Conservation (phyloP, 37 sponge, comb jelly and placozoan genomes). For the Dysidea cf. avara region DNA sequence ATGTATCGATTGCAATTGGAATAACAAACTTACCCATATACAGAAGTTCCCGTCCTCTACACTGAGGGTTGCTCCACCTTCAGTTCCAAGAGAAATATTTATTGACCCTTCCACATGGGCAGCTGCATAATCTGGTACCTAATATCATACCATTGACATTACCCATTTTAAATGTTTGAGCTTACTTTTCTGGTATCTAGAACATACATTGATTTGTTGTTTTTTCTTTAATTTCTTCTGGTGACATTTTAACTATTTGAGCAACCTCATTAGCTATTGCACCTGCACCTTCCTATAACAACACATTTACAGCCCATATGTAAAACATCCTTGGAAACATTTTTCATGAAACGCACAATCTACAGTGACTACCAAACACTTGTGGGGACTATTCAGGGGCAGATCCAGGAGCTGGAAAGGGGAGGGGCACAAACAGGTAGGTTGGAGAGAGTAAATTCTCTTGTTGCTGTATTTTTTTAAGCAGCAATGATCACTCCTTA, state of each 20-base stretch:
- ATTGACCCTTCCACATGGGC: conserved; percentile 60
- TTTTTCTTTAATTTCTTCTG: conserved; percentile 43
- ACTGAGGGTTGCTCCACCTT: conserved; percentile 71
- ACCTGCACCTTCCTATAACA: conserved; percentile 45
- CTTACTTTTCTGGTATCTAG: conserved; percentile 68
- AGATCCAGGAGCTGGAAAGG: too few species aligned
- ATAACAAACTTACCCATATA: conserved; percentile 89
- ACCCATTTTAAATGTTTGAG: neutral
- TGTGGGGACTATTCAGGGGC: too few species aligned
- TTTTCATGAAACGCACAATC: too few species aligned
- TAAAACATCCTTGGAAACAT: too few species aligned
- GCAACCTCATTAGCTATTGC: conserved; percentile 30
- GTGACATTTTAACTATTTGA: conserved; percentile 18
- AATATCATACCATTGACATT: neutral
- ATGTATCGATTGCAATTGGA: too few species aligned
- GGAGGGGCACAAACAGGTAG: too few species aligned
- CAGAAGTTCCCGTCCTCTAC: conserved; percentile 88
- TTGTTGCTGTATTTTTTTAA: too few species aligned
- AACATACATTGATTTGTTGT: too few species aligned
- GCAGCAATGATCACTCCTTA: too few species aligned
- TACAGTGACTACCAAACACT: too few species aligned
- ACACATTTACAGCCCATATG: neutral
- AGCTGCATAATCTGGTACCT: conserved; percentile 28
- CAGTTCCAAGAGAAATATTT: conserved; percentile 66
- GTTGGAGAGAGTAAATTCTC: too few species aligned